These are phyloP conservation scores for Chromobotia macracanthus DNA, from an alignment of 2,797 vertebrate species.

Conservation along the genomic window DNA sequence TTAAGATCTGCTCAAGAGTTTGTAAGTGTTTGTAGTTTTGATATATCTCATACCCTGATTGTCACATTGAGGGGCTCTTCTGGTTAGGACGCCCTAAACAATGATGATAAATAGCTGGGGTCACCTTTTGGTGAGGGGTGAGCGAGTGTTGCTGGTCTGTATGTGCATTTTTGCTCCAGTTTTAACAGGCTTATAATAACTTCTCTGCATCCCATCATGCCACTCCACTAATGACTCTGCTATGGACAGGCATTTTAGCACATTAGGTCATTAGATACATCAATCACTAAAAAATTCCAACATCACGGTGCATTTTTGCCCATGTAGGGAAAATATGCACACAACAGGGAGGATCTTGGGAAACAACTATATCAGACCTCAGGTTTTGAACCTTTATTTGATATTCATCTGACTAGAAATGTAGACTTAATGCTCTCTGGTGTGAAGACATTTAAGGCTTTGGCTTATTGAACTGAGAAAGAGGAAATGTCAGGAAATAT, in stretches of 20 bases:
- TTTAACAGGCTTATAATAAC: slow-evolving; percentile 58
- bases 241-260: slow-evolving; percentile 46
- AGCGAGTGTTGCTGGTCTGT: slow-evolving; percentile 52
- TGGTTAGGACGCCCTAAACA: slow-evolving; percentile 56
- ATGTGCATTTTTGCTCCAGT: slow-evolving; percentile 58
- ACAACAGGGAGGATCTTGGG: slow-evolving; percentile 57
- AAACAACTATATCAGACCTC: slow-evolving; percentile 58
- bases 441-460: slow-evolving; percentile 6
- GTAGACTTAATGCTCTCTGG: background rate
- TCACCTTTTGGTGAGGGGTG: slow-evolving; percentile 57
- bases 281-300: slow-evolving; percentile 35
- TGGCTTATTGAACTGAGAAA: background rate
- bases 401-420: slow-evolving; percentile 52
- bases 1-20: slow-evolving; percentile 38
- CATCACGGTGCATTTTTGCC: slow-evolving; percentile 24
- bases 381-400: slow-evolving; percentile 61
- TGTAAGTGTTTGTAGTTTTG: slow-evolving; percentile 48
- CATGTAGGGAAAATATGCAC: slow-evolving; percentile 43
- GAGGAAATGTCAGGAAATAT: background rate
- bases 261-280: slow-evolving; percentile 49
- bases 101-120: slow-evolving; percentile 70
- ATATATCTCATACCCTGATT: slow-evolving; percentile 61
- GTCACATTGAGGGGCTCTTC: slow-evolving; percentile 62
- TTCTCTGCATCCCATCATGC: slow-evolving; percentile 27
- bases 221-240: slow-evolving; percentile 56